phyloP scores from a whole-genome alignment of 2,797 vertebrate genomes.

The Acipenser transmontanus region DNA sequence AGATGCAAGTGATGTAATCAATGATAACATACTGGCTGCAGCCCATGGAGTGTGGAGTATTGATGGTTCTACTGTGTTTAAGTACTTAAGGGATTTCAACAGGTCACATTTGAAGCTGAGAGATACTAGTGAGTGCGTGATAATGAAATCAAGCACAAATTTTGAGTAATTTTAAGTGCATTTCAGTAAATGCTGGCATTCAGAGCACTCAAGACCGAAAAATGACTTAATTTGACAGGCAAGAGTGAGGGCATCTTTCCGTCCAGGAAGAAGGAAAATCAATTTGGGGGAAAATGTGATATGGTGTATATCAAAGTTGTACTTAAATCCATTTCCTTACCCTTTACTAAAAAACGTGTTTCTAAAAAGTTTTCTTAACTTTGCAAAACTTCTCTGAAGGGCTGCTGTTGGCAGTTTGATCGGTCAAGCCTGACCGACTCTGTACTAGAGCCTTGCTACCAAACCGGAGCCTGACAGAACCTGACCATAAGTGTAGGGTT shows the following conservation, averaged over 20 bases:
- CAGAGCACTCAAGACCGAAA: background rate
- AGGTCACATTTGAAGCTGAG: slow-evolving; percentile 3
- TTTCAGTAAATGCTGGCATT: slow-evolving; percentile 2
- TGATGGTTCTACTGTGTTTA: slow-evolving; percentile 9
- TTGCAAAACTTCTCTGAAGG: too few species aligned
- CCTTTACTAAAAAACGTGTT: too few species aligned
- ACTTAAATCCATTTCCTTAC: background rate
- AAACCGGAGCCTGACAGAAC: too few species aligned
- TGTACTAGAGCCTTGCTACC: too few species aligned
- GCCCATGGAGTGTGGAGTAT: slow-evolving; percentile 9
- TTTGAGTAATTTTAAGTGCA: slow-evolving; percentile 10
- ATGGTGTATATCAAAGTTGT: background rate
- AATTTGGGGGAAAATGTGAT: too few species aligned
- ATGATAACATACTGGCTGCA: background rate
- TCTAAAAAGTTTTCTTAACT: too few species aligned
- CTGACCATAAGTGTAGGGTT: too few species aligned
- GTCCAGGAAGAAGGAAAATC: background rate
- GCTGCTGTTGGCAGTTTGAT: too few species aligned
- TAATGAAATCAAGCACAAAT: slow-evolving; percentile 11
- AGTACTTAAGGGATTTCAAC: slow-evolving; percentile 11
- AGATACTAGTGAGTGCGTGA: background rate
- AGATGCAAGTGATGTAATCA: slow-evolving; percentile 5
- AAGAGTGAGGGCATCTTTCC: background rate
- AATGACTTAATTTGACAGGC: background rate
- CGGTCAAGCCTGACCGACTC: too few species aligned